Conservation (phyloP, 2,797 vertebrate species). For the Microctenopoma stevenorrisi region DNA sequence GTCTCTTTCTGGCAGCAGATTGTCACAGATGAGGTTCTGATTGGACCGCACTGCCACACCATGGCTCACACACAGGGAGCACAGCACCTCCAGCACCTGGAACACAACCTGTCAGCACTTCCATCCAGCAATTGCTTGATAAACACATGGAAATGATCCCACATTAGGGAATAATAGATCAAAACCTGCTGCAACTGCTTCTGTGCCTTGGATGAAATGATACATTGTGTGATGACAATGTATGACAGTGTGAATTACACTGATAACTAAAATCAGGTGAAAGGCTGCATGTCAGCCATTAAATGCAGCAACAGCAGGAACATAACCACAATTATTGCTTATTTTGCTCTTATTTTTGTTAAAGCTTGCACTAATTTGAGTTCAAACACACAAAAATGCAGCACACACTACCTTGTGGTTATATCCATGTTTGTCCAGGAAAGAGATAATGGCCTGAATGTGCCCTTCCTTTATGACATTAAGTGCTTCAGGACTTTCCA, state of each 20-base stretch:
- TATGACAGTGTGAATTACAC: not conserved
- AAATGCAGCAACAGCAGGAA: not conserved
- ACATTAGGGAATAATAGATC: conserved; percentile 3
- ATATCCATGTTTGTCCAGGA: conserved; percentile 93
- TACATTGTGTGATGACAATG: not conserved
- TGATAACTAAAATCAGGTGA: not conserved
- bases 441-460: conserved; percentile 93
- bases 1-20: conserved; percentile 92
- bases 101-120: conserved; percentile 60
- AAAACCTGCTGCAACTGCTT: not conserved
- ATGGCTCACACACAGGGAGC: conserved; percentile 95
- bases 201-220: not conserved
- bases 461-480: conserved; percentile 94
- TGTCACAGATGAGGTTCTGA: conserved; percentile 96
- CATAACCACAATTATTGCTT: not conserved
- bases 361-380: not conserved
- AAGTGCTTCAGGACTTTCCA: conserved; percentile 94
- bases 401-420: conserved; percentile 88
- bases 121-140: conserved; percentile 28
- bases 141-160: conserved; percentile 34
- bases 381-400: not conserved
- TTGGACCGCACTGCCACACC: conserved; percentile 93
- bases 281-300: conserved; percentile 3
- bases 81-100: conserved; percentile 94
- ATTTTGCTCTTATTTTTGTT: conserved; percentile 1